Conservation (phyloP, 2,113 vertebrate genomes). For the Anolis sagrei region DNA sequence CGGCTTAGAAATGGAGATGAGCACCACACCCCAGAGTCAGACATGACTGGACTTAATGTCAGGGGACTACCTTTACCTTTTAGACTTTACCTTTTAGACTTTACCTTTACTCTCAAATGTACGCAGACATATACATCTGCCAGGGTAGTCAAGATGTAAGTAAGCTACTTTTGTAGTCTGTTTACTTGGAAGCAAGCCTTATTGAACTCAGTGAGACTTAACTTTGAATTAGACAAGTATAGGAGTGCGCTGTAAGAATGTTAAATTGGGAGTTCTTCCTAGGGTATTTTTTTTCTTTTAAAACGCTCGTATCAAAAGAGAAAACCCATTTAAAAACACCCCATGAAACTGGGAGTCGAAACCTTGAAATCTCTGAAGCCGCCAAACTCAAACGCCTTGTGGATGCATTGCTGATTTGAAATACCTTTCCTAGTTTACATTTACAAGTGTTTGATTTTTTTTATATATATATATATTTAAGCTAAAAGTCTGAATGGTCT, state of each 20-base stretch:
- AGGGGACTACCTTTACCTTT: too few relatives aligned
- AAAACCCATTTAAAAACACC: slow-evolving; percentile 46
- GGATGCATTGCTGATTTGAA: slow-evolving; percentile 80
- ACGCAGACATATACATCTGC: not conserved
- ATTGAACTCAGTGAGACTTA: not conserved
- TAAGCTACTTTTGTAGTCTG: not conserved
- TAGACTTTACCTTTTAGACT: too few relatives aligned
- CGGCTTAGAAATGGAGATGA: too few relatives aligned
- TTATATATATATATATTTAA: slow-evolving; percentile 73
- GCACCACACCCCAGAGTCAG: too few relatives aligned
- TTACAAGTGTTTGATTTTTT: slow-evolving; percentile 73
- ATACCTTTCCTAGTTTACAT: slow-evolving; percentile 84
- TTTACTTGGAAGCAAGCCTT: not conserved
- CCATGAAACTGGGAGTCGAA: slow-evolving; percentile 57
- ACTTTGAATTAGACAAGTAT: not conserved
- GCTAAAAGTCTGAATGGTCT: slow-evolving; percentile 86
- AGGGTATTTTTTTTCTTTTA: slow-evolving; percentile 23
- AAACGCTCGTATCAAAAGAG: slow-evolving; percentile 50
- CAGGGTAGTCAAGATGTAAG: not conserved
- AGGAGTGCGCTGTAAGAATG: not conserved
- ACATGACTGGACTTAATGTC: too few relatives aligned
- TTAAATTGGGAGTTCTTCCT: not conserved
- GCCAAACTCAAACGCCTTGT: slow-evolving; percentile 84
- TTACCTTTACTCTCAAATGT: not conserved
- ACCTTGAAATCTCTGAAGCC: slow-evolving; percentile 51